A percentile compares a stretch with the other conserved stretches of the same genome.
phyloP scores from a whole-genome alignment of 92 coral and sea anemone genomes.

The Metridium senile region DNA sequence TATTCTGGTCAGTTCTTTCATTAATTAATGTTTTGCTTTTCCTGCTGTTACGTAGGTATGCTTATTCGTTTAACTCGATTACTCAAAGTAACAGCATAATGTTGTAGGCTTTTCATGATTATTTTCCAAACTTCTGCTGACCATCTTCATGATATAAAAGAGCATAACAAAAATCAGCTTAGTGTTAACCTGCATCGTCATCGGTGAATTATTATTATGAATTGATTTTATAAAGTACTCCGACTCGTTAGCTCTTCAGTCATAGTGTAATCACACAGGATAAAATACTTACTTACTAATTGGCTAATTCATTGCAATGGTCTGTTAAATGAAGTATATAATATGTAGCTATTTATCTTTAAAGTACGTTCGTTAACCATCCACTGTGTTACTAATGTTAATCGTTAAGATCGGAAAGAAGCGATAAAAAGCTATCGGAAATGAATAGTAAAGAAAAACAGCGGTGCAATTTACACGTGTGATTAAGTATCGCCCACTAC shows the following conservation, averaged over 20 bases:
- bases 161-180: too few relatives aligned
- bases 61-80: too few relatives aligned
- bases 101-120: too few relatives aligned
- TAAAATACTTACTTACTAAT: not conserved
- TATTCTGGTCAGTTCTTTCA: not conserved
- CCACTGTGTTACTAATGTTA: not conserved
- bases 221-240: too few relatives aligned
- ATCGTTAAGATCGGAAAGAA: slow-evolving; percentile 7
- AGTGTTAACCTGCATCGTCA: too few relatives aligned
- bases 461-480: slow-evolving; percentile 10
- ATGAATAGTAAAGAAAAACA: not conserved
- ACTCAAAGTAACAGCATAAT: too few relatives aligned
- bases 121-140: too few relatives aligned
- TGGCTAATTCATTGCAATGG: not conserved
- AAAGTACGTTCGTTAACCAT: not conserved
- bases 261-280: too few relatives aligned
- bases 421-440: slow-evolving; percentile 9
- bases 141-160: too few relatives aligned
- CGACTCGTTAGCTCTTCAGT: too few relatives aligned
- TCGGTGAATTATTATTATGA: too few relatives aligned
- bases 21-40: not conserved
- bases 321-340: not conserved
- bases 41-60: not conserved
- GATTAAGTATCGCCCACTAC: slow-evolving; percentile 10
- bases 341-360: not conserved